Conservation (phyloP, 2,797 vertebrate species). For the Dromococcyx pavoninus region DNA sequence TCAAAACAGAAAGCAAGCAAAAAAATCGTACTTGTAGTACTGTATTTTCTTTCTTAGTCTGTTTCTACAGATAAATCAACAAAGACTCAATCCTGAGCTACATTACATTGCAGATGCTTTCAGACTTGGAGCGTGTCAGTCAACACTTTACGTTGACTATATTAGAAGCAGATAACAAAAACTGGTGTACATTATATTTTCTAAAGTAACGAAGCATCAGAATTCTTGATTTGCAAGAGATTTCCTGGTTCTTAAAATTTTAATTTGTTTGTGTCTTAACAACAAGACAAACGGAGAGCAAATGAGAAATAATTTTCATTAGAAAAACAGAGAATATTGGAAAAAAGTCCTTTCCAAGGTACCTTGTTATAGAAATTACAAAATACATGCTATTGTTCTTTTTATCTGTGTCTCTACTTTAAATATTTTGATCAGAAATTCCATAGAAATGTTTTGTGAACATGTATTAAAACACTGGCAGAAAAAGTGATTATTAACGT, state of each 20-base stretch:
- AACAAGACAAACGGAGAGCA: background rate
- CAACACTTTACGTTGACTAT: background rate
- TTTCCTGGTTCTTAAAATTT: background rate
- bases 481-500: background rate
- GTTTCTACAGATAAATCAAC: background rate
- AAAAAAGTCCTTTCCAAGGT: background rate
- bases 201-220: background rate
- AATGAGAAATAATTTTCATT: background rate
- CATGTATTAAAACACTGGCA: background rate
- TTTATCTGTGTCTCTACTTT: background rate
- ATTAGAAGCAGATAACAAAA: background rate
- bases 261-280: background rate
- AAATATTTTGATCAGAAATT: background rate
- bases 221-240: background rate
- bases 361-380: background rate
- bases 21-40: background rate
- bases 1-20: background rate
- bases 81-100: background rate
- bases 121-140: background rate
- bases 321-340: background rate
- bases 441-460: background rate
- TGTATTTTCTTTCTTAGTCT: background rate
- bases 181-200: background rate
- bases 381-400: background rate
- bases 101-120: background rate